Evolutionary conservation across 2,113 vertebrate genomes (phyloP).

Genomic region (Bos indicus): DNA sequence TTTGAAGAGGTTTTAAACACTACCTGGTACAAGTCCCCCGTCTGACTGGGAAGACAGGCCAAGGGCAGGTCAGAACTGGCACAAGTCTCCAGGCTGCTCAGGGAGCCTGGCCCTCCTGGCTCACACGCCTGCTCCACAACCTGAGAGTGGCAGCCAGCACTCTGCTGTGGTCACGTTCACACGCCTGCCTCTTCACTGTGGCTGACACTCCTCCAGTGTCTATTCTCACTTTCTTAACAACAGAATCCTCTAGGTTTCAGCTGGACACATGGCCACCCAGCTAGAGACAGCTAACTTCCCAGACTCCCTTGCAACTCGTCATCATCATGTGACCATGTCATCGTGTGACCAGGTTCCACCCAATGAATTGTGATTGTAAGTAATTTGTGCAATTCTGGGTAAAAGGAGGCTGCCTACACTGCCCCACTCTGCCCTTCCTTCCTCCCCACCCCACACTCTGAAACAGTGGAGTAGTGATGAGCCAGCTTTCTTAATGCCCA

Average conservation of each 20-base stretch:
- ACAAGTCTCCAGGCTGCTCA: neutral
- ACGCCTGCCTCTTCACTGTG: neutral
- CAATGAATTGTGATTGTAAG: neutral
- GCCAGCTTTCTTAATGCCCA: neutral
- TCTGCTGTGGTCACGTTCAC: neutral
- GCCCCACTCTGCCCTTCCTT: neutral
- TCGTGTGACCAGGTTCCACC: neutral
- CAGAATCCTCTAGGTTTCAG: neutral
- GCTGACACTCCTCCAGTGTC: neutral
- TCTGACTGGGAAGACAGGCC: neutral
- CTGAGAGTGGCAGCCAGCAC: neutral
- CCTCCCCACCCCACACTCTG: neutral
- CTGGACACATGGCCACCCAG: neutral
- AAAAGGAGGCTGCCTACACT: neutral
- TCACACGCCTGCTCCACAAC: neutral
- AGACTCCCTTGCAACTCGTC: neutral
- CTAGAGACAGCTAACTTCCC: neutral
- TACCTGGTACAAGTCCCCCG: neutral
- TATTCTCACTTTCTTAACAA: neutral
- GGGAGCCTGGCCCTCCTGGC: neutral
- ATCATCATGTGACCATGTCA: neutral
- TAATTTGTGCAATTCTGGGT: neutral
- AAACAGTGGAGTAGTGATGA: neutral
- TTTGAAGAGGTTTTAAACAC: neutral
- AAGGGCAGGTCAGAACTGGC: neutral